Evolutionary conservation across 2,113 vertebrate genomes (phyloP).

Genomic region (Rhinoptilus africanus): DNA sequence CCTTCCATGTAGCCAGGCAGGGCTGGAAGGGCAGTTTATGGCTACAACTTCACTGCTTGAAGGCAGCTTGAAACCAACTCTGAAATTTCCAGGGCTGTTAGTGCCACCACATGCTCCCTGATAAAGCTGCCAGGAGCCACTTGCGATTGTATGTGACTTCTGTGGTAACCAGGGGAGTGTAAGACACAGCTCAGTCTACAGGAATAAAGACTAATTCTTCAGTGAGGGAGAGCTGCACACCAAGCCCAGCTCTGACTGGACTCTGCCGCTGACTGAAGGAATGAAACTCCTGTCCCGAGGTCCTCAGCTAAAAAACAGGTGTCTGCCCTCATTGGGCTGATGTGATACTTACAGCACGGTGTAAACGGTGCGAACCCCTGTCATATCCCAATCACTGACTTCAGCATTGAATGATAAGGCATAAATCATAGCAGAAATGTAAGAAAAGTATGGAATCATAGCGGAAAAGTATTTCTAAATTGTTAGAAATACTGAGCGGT

Average conservation of each 20-base stretch:
- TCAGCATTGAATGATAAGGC: neutral
- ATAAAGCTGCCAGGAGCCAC: neutral
- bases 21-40: neutral
- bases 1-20: neutral
- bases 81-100: neutral
- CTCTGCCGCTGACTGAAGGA: neutral
- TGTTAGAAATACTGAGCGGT: neutral
- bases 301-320: neutral
- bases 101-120: neutral
- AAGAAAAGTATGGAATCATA: neutral
- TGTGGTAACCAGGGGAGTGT: neutral
- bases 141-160: accelerated
- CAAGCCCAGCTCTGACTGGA: neutral
- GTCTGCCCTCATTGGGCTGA: neutral
- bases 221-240: neutral
- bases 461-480: neutral
- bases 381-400: neutral
- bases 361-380: neutral
- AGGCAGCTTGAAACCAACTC: neutral
- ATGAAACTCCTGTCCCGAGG: neutral
- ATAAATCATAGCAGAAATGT: neutral
- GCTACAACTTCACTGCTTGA: neutral
- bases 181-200: neutral
- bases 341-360: neutral
- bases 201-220: neutral